Percentiles rank a stretch among this genome's conserved stretches.
Evolutionary conservation across 1,140 invertebrate genomes (phyloP).

Genomic region (Teleogryllus occipitalis): DNA sequence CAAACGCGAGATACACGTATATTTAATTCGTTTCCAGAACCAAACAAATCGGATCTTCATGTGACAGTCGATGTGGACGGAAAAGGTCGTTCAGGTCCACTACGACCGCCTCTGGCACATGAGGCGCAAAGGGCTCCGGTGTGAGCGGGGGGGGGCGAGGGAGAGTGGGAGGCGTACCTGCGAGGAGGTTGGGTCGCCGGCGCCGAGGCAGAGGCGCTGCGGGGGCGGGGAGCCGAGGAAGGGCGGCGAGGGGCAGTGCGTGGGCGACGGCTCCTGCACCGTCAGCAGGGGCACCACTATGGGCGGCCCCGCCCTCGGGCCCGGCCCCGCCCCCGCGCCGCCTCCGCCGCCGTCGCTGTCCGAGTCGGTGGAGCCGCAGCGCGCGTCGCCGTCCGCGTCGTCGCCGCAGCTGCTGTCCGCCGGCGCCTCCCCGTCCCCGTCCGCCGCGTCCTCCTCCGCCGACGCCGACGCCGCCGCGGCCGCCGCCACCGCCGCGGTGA

Average conservation of each 20-base stretch:
- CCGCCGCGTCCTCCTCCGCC: slow-evolving; percentile 12
- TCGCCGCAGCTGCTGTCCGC: too few relatives aligned
- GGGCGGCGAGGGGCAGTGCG: slow-evolving; percentile 33
- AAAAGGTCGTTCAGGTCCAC: too few relatives aligned
- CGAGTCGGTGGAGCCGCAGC: background rate
- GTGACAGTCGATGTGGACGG: too few relatives aligned
- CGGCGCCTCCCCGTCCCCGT: background rate
- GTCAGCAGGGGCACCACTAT: slow-evolving; percentile 49
- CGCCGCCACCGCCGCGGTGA: too few relatives aligned
- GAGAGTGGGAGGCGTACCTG: background rate
- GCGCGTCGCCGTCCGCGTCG: background rate
- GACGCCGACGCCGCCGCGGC: background rate
- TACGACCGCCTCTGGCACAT: too few relatives aligned
- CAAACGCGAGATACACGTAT: too few relatives aligned
- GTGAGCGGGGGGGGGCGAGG: too few relatives aligned
- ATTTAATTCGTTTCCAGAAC: too few relatives aligned
- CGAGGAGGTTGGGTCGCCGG: slow-evolving; percentile 21
- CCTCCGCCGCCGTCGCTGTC: slow-evolving; percentile 7
- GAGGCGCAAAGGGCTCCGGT: too few relatives aligned
- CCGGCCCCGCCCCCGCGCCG: slow-evolving; percentile 7
- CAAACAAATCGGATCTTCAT: too few relatives aligned
- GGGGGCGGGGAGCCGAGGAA: slow-evolving; percentile 53
- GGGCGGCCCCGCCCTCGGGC: background rate
- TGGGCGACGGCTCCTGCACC: slow-evolving; percentile 52
- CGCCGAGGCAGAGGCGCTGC: slow-evolving; percentile 29